phyloP scores from a whole-genome alignment of 2,797 vertebrate species.

The Rhinichthys osculus region DNA sequence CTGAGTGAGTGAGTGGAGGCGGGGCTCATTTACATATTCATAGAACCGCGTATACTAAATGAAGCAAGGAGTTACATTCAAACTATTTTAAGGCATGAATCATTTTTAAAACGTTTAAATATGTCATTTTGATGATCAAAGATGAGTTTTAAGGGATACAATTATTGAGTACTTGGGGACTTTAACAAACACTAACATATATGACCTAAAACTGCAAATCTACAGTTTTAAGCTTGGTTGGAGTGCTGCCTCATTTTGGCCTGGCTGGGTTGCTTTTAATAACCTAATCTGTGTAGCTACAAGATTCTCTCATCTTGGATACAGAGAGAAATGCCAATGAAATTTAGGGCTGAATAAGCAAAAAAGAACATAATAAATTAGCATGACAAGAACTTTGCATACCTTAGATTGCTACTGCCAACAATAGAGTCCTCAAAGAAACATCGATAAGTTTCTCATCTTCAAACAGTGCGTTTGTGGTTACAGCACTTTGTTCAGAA shows the following conservation, averaged over 20 bases:
- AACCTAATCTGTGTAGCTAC: not conserved
- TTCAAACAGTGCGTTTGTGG: not conserved
- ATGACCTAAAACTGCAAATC: not conserved
- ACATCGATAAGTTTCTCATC: not conserved
- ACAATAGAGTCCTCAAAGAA: conserved; percentile 9
- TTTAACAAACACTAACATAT: too few species aligned
- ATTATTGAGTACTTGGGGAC: too few species aligned
- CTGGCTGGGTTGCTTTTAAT: not conserved
- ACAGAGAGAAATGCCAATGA: conserved; percentile 1
- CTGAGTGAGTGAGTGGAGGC: too few species aligned
- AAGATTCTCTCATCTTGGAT: not conserved
- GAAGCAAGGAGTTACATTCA: too few species aligned
- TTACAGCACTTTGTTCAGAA: conserved; percentile 3
- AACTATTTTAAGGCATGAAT: too few species aligned
- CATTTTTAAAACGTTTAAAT: too few species aligned
- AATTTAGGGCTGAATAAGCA: conserved; percentile 2
- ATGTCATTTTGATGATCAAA: too few species aligned
- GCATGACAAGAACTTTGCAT: not conserved
- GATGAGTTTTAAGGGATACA: too few species aligned
- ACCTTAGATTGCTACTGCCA: not conserved
- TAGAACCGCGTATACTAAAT: too few species aligned
- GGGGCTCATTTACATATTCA: too few species aligned
- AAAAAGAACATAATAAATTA: conserved; percentile 8
- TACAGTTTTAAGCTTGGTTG: not conserved
- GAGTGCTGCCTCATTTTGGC: not conserved